Conservation (phyloP, 2,113 vertebrate species). For the Leucopsar rothschildi region DNA sequence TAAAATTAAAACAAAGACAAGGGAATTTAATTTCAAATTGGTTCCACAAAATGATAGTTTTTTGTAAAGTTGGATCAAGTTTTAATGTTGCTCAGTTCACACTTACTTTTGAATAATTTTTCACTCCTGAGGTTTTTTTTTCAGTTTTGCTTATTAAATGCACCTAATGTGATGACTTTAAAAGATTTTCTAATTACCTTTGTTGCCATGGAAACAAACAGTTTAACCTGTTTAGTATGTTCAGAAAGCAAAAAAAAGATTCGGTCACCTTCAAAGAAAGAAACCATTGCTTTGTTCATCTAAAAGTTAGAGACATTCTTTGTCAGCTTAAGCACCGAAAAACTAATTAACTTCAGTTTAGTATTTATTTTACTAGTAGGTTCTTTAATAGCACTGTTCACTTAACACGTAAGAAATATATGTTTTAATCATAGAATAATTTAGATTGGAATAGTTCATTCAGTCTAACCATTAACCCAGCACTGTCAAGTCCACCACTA, state of each 20-base stretch:
- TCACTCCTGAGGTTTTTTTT: neutral
- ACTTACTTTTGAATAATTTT: neutral
- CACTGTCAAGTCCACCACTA: neutral
- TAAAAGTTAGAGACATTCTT: neutral
- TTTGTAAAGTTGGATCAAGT: neutral
- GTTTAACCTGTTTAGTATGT: neutral
- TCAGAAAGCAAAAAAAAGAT: neutral
- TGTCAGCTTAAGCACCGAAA: neutral
- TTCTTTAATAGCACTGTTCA: neutral
- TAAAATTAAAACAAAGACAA: neutral
- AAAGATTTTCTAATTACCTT: slow-evolving; percentile 37
- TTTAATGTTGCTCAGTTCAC: neutral
- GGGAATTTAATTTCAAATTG: neutral
- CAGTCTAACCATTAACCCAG: neutral
- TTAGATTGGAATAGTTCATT: neutral
- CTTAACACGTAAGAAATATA: neutral
- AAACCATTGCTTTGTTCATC: neutral
- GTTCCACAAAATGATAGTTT: neutral
- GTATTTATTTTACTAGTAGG: neutral
- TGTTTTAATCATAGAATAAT: neutral
- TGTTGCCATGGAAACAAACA: slow-evolving; percentile 4
- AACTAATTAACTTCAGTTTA: neutral
- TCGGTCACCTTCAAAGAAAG: neutral
- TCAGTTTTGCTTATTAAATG: neutral
- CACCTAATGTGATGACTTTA: neutral